Percentiles rank a stretch among this genome's conserved stretches.
phyloP scores from a whole-genome alignment of 1,140 invertebrate species.

The Drosophila malerkotliana region DNA sequence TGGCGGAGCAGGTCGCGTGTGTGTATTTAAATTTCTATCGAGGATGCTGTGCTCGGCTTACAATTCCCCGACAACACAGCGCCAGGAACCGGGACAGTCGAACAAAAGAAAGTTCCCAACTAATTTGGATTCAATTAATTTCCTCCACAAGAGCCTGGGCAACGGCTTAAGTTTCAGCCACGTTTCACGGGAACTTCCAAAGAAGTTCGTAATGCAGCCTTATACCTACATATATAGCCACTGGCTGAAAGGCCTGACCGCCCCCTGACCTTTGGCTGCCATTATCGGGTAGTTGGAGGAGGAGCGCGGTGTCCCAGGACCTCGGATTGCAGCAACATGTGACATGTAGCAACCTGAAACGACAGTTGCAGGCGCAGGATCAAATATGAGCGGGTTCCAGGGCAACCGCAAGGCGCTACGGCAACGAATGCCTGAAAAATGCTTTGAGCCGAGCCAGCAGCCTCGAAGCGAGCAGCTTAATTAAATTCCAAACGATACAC shows the following conservation, averaged over 20 bases:
- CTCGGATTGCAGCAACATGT: slow-evolving; percentile 36
- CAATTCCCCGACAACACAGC: background rate
- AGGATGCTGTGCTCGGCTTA: background rate
- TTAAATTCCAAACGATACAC: slow-evolving; percentile 32
- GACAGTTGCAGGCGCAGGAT: slow-evolving; percentile 21
- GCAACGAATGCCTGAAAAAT: slow-evolving; percentile 4
- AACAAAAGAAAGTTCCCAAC: slow-evolving; percentile 18
- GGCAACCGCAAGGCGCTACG: slow-evolving; percentile 13
- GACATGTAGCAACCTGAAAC: slow-evolving; percentile 24
- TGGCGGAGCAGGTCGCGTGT: background rate
- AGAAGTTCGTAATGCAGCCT: background rate
- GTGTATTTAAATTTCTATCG: slow-evolving; percentile 12
- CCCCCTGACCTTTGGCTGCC: slow-evolving; percentile 33
- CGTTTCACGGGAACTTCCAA: background rate
- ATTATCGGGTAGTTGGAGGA: background rate
- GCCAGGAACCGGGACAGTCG: background rate
- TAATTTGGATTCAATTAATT: slow-evolving; percentile 40
- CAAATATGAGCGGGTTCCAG: slow-evolving; percentile 14
- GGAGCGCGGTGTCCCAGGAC: background rate
- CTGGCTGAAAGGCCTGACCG: background rate
- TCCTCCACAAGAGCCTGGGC: background rate
- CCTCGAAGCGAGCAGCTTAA: slow-evolving; percentile 10
- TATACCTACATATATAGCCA: background rate
- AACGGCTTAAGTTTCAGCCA: slow-evolving; percentile 8
- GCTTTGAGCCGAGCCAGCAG: background rate